A percentile compares a stretch with the other conserved stretches of the same genome.
phyloP scores from a whole-genome alignment of 2,113 vertebrate species.

The Myotis lucifugus region DNA sequence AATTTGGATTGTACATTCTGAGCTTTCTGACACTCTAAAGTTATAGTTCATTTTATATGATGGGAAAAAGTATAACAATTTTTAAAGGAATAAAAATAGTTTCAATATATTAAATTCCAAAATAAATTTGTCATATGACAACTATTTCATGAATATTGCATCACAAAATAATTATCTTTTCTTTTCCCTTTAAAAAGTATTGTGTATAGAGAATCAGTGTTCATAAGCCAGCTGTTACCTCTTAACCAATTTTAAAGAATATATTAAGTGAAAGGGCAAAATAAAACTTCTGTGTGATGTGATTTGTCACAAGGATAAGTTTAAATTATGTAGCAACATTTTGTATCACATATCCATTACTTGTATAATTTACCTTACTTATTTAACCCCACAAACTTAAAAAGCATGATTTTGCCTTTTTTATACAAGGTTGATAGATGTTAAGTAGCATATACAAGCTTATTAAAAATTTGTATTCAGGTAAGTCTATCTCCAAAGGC shows the following conservation, averaged over 20 bases:
- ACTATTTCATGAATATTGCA: not conserved
- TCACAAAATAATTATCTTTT: constrained; percentile 17
- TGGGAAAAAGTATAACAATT: not conserved
- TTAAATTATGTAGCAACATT: not conserved
- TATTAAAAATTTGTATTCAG: not conserved
- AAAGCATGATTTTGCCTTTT: not conserved
- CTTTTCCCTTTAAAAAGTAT: not conserved
- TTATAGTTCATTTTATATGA: not conserved
- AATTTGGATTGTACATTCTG: constrained; percentile 21
- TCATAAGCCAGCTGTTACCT: not conserved
- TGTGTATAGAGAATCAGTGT: not conserved
- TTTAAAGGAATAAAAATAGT: not conserved
- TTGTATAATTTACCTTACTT: not conserved
- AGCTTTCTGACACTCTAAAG: not conserved
- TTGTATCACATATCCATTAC: not conserved
- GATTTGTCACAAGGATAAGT: not conserved
- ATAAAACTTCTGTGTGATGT: not conserved
- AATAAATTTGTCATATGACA: constrained; percentile 15
- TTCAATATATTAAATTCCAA: not conserved
- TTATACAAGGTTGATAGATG: not conserved
- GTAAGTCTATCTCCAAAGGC: not conserved
- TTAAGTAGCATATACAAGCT: not conserved
- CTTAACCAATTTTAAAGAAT: not conserved
- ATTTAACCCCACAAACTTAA: not conserved
- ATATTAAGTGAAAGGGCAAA: not conserved